These are phyloP conservation scores for Oreohelix idahoensis DNA, from an alignment of 1,140 invertebrate species.

Conservation along the genomic window DNA sequence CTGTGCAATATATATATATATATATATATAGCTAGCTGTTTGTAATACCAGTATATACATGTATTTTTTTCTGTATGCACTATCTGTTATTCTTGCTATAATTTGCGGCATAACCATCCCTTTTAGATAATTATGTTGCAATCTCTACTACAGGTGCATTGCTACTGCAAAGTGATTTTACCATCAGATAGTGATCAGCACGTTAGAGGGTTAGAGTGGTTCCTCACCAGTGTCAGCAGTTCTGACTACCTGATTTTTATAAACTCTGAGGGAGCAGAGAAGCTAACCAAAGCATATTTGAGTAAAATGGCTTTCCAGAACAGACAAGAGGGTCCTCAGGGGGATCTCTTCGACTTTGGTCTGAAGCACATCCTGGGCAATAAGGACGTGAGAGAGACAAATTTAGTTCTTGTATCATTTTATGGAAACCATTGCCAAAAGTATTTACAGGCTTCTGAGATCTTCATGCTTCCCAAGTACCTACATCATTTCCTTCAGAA, in stretches of 20 bases:
- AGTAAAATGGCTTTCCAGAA: neutral
- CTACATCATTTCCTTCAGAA: neutral
- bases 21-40: no score
- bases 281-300: neutral
- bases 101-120: no score
- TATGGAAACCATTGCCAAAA: neutral
- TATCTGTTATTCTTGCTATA: no score
- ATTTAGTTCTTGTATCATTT: neutral
- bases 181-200: neutral
- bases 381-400: neutral
- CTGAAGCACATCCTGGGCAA: neutral
- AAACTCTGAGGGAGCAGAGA: neutral
- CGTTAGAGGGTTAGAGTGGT: neutral
- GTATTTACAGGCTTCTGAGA: neutral
- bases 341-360: neutral
- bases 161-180: neutral
- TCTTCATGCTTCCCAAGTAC: neutral
- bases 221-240: neutral
- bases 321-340: neutral
- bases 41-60: no score
- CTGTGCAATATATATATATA: no score
- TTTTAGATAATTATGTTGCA: neutral
- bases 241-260: neutral
- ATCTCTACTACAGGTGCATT: neutral
- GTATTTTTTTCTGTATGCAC: no score